These are phyloP conservation scores for Melanotaenia boesemani DNA, from an alignment of 2,797 vertebrate genomes.

Conservation along the genomic window DNA sequence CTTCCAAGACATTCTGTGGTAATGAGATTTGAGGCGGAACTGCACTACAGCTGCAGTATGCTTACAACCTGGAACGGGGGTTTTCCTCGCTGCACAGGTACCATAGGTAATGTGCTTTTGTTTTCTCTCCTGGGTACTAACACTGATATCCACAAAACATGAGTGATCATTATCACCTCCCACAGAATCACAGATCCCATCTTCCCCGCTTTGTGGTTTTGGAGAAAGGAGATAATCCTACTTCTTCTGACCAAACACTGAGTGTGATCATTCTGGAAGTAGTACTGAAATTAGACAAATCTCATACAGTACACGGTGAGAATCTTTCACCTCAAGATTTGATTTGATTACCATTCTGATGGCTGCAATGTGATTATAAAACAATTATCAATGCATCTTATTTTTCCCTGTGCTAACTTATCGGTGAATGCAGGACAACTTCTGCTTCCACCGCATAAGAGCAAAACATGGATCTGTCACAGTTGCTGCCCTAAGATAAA, in stretches of 20 bases:
- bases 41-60: constrained; percentile 29
- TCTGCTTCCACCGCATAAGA: background rate
- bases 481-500: no score
- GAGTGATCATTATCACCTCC: background rate
- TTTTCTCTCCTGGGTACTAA: background rate
- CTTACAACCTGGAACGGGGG: constrained; percentile 55
- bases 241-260: background rate
- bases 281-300: no score
- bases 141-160: background rate
- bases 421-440: no score
- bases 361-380: no score
- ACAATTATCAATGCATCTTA: no score
- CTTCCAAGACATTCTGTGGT: constrained; percentile 44
- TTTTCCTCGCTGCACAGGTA: constrained; percentile 36
- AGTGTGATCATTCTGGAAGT: background rate
- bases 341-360: no score
- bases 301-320: no score
- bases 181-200: background rate
- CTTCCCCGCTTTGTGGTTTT: background rate
- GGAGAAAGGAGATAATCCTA: background rate
- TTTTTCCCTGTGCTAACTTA: no score
- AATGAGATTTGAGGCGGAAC: constrained; percentile 55
- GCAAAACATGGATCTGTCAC: no score
- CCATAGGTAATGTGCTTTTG: constrained; percentile 45
- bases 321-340: no score